A percentile compares a stretch with the other conserved stretches of the same genome.
Evolutionary conservation across 2,797 vertebrate genomes (phyloP).

Genomic region (Holocentrus rufus): DNA sequence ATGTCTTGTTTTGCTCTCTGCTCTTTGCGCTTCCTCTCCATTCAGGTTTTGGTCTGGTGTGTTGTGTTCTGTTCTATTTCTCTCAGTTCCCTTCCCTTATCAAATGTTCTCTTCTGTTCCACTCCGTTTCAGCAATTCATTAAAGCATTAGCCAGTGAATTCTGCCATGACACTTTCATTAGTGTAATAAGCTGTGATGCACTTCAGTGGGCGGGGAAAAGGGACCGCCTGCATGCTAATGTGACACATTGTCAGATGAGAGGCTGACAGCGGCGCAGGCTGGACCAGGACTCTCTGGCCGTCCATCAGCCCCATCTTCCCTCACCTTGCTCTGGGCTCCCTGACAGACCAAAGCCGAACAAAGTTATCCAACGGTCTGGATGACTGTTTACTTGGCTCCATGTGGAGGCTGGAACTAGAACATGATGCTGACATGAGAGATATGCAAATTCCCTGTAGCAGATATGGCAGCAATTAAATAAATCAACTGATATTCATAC

Average conservation of each 20-base stretch:
- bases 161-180: constrained; percentile 56
- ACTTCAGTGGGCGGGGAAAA: constrained; percentile 38
- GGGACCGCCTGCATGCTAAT: constrained; percentile 58
- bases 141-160: constrained; percentile 37
- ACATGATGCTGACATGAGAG: constrained; percentile 27
- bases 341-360: constrained; percentile 7
- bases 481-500: constrained; percentile 47
- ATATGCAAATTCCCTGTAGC: constrained; percentile 22
- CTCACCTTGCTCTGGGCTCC: constrained; percentile 26
- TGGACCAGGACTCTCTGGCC: constrained; percentile 21
- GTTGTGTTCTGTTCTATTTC: neutral
- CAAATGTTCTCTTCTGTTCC: neutral
- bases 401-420: constrained; percentile 35
- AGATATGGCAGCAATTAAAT: constrained; percentile 25
- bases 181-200: constrained; percentile 58
- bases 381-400: constrained; percentile 21
- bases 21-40: no score
- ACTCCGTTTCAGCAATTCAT: constrained; percentile 13
- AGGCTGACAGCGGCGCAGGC: constrained; percentile 13
- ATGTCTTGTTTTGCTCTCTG: no score
- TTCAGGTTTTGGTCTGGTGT: no score
- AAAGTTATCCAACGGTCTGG: constrained; percentile 14
- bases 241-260: constrained; percentile 45
- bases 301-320: constrained; percentile 46
- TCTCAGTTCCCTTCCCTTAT: no score